phyloP scores from a whole-genome alignment of 2,888 invertebrate species.

The Heliconius erato region DNA sequence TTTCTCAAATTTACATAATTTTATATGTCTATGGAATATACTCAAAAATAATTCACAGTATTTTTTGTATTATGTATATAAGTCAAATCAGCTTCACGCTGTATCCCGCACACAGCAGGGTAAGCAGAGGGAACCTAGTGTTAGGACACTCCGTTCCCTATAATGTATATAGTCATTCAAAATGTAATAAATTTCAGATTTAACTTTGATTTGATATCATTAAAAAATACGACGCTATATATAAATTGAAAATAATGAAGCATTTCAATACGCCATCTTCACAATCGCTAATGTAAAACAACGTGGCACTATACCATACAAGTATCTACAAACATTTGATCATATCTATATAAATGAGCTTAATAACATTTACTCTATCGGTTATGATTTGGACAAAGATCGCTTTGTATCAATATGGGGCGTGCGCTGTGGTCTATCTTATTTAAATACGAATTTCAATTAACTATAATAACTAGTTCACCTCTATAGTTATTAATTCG shows the following conservation, averaged over 20 bases:
- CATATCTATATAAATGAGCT: slow-evolving; percentile 33
- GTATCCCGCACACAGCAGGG: too few relatives aligned
- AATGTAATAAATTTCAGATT: slow-evolving; percentile 47
- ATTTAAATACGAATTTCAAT: slow-evolving; percentile 59
- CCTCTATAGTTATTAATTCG: slow-evolving; percentile 55
- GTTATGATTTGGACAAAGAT: slow-evolving; percentile 31
- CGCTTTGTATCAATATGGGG: slow-evolving; percentile 25
- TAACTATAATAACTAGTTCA: slow-evolving; percentile 59
- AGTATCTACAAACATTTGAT: slow-evolving; percentile 3
- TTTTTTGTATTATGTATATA: slow-evolving; percentile 32
- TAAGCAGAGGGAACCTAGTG: too few relatives aligned
- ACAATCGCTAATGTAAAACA: slow-evolving; percentile 49
- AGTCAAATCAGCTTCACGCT: too few relatives aligned
- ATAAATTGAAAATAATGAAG: slow-evolving; percentile 60
- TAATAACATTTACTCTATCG: slow-evolving; percentile 36
- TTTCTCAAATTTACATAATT: background rate
- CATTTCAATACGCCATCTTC: slow-evolving; percentile 56
- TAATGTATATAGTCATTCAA: slow-evolving; percentile 36
- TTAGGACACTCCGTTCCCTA: background rate
- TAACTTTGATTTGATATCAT: slow-evolving; percentile 36
- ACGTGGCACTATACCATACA: background rate
- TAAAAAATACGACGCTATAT: slow-evolving; percentile 61
- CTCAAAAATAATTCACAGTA: background rate
- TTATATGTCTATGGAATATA: background rate
- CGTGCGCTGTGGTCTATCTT: slow-evolving; percentile 51